Evolutionary conservation across 2,888 invertebrate species (phyloP), one percentile per base, ranked within the genome.

Genomic region (Noctuana brunneofusca): DNA sequence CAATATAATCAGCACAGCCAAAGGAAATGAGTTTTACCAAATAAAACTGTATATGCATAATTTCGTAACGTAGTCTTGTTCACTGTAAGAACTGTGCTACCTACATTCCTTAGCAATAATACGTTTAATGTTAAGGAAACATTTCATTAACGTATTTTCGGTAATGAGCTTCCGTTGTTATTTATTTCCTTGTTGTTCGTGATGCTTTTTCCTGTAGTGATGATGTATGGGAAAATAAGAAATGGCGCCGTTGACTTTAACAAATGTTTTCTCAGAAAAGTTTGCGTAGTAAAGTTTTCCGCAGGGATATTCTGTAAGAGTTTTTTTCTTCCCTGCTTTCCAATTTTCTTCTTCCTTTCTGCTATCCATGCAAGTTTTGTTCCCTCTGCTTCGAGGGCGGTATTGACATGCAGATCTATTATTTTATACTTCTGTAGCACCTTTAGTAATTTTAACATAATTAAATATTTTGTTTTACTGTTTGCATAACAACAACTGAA

Each of bases 1-100:
- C 71, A 67, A 70, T 73, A 69, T 66, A 70, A 72, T 72, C 71
- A 69, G 64, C 67, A 71, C 18, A 16, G 18, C 22, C 71, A 73
- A 75, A 80, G 78, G 79, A 86, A 84, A 71, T 81, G 70, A 81
- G 83, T 75, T 83, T 82, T 43, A 79, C 76, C 76, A 79, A 83
- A 83, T 83, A 81, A 76, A 80, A 78, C 20, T 49, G 46, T 18
- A 35, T 46, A 12, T 53, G 53, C 53, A 41, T 41, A 41, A 16
- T 41, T 5, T 16, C 14, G 41, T 41, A 16, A 14, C 41, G 12
- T 16, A 16, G 14, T 18, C 18, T 43, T 43, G 43, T 43, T 48
- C 20, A 20, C 46, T 20, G 20, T 14, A 9, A 43, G 18, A 18
- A 18, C 14, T 14, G 38, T 38, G 6, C 3, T 14, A 38, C 38